A percentile compares a stretch with the other conserved stretches of the same genome.
phyloP scores from a whole-genome alignment of 2,888 invertebrate species.

The Bombylius discolor region DNA sequence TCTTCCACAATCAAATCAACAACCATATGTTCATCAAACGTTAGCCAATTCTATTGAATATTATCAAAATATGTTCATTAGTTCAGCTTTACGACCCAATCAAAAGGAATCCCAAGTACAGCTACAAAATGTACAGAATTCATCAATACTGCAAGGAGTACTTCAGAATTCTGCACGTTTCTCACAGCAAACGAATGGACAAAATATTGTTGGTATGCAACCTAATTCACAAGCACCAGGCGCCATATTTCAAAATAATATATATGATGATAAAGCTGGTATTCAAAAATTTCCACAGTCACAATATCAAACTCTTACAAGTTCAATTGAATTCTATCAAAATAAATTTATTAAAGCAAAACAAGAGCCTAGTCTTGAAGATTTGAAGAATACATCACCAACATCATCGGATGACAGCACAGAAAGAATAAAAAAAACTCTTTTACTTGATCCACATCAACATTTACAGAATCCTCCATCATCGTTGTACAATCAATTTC shows the following conservation, averaged over 20 bases:
- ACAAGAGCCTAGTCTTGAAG: conserved; percentile 23
- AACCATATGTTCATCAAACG: conserved; percentile 8
- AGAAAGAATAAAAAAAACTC: background rate
- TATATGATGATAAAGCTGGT: conserved; percentile 7
- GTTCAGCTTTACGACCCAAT: conserved; percentile 14
- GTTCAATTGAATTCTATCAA: conserved; percentile 33
- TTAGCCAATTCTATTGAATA: conserved; percentile 31
- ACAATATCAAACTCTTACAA: conserved; percentile 18
- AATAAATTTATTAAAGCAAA: conserved; percentile 30
- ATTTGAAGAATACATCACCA: conserved; percentile 16
- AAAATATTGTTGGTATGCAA: background rate
- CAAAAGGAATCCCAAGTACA: conserved; percentile 8
- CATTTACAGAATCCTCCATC: conserved; percentile 23
- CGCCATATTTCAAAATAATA: background rate
- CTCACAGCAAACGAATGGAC: background rate
- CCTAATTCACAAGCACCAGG: background rate
- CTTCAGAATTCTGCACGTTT: background rate
- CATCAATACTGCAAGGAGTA: background rate
- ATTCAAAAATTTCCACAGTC: conserved; percentile 9
- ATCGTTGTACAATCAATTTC: conserved; percentile 34
- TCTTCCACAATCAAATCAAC: conserved; percentile 1
- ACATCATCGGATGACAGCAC: conserved; percentile 8
- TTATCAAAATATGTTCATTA: conserved; percentile 34
- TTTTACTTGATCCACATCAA: conserved; percentile 16
- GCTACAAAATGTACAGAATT: background rate